Evolutionary conservation across 2,888 invertebrate genomes (phyloP), one percentile per base, ranked within the genome.

Genomic region (Lathronympha strigana): DNA sequence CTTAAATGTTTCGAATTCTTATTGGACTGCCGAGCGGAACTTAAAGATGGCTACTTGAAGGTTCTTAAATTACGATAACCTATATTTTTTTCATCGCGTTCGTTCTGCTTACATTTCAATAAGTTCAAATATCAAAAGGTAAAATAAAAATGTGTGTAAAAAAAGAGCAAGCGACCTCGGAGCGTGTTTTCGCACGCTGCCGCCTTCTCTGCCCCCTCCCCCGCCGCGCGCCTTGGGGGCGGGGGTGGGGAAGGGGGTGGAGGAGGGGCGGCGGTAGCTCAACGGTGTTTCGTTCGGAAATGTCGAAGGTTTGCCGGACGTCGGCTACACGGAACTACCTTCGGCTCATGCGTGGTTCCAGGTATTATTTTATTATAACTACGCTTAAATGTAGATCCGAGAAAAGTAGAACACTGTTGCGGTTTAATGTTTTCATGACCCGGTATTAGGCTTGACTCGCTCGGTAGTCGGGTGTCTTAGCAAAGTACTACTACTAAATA

Each of bases 301-400:
- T 82, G 82, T 82, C 79, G 90, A 90, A 90, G 91, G 91, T 88
- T 90, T 90, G 87, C 90, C 91, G 91, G 91, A 90, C 89, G 83
- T 90, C 82, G 82, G 78, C 74, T 80, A 90, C 82, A 83, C 90
- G 91, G 91, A 90, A 91, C 86, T 87, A 88, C 88, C 90, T 90
- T 90, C 88, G 73, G 74, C 72, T 78, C 74, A 78, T 83, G 83
- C 85, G 81, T 82, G 81, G 86, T 90, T 90, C 90, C 88, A 90
- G 83, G 86, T 90, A 86, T 84, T 90, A 86, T 83, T 79, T 76
- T 78, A 80, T 82, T 77, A 79, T 77, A 80, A 31, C n/a, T 75
- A 78, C 76, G 76, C 72, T 76, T 69, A 73, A 72, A 70, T 76
- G 71, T 80, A 80, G 80, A 80, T 74, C 79, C 60, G 47, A 49